phyloP scores from a whole-genome alignment of 1,140 invertebrate species.

The Achatina immaculata region DNA sequence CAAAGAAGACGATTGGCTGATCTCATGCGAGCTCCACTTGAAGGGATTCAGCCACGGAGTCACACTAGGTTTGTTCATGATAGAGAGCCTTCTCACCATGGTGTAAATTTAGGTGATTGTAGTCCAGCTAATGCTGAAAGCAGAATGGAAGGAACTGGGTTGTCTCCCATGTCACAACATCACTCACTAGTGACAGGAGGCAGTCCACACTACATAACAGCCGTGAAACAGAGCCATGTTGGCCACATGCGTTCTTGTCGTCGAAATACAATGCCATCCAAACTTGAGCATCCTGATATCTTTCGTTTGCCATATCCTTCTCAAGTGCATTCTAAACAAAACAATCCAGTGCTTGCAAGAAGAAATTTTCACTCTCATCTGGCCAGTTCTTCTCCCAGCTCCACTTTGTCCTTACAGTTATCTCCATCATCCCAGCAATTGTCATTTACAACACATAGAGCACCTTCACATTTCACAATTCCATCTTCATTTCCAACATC shows the following conservation, averaged over 20 bases:
- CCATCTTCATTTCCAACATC: not conserved
- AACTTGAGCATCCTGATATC: not conserved
- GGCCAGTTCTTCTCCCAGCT: too few relatives aligned
- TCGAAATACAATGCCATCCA: slow-evolving; percentile 3
- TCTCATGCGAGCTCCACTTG: not conserved
- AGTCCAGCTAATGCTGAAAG: not conserved
- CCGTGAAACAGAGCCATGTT: not conserved
- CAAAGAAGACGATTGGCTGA: not conserved
- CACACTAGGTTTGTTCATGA: not conserved
- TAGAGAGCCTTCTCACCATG: not conserved
- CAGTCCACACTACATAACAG: not conserved
- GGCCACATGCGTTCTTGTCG: not conserved
- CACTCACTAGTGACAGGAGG: not conserved
- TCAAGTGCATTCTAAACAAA: not conserved
- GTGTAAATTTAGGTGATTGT: not conserved
- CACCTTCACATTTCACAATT: not conserved
- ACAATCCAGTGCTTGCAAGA: not conserved
- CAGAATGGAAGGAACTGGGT: not conserved
- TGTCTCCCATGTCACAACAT: not conserved
- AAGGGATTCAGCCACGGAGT: not conserved
- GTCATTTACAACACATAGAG: not conserved
- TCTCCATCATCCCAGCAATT: not conserved
- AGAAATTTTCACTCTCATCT: not conserved
- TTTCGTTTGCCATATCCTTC: not conserved
- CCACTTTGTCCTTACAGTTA: not conserved